phyloP scores from a whole-genome alignment of 1,140 invertebrate species.

The Mya arenaria region DNA sequence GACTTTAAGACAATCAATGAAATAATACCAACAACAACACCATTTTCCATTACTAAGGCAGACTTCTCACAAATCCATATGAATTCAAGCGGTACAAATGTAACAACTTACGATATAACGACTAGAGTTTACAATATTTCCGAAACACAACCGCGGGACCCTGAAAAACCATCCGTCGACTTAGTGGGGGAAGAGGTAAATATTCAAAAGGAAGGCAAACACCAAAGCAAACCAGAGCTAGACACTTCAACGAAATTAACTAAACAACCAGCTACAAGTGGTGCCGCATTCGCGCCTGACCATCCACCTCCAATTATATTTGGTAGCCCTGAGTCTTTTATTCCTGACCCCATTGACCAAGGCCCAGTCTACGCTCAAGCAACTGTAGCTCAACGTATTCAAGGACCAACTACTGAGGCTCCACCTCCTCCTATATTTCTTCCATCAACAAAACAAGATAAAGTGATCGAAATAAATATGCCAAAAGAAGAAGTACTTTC shows the following conservation, averaged over 20 bases:
- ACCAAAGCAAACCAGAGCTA: background rate
- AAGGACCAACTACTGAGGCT: background rate
- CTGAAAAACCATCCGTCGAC: background rate
- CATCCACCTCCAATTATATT: slow-evolving; percentile 32
- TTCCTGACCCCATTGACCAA: slow-evolving; percentile 5
- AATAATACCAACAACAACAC: background rate
- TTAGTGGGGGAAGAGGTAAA: background rate
- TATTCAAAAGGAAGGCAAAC: background rate
- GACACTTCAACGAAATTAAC: background rate
- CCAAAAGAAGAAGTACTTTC: background rate
- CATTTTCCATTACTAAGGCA: no score
- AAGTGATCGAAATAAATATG: no score
- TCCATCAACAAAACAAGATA: no score
- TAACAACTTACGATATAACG: background rate
- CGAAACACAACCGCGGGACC: background rate
- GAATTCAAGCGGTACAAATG: no score
- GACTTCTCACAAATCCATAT: no score
- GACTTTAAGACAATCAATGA: background rate
- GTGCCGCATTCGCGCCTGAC: background rate
- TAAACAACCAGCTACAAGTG: background rate
- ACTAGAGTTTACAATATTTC: background rate
- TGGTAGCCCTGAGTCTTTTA: background rate
- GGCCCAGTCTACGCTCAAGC: background rate
- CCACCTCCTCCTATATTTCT: slow-evolving; percentile 4
- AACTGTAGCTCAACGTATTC: background rate